Evolutionary conservation across 2,113 vertebrate genomes (phyloP).

Genomic region (Theristicus caerulescens): DNA sequence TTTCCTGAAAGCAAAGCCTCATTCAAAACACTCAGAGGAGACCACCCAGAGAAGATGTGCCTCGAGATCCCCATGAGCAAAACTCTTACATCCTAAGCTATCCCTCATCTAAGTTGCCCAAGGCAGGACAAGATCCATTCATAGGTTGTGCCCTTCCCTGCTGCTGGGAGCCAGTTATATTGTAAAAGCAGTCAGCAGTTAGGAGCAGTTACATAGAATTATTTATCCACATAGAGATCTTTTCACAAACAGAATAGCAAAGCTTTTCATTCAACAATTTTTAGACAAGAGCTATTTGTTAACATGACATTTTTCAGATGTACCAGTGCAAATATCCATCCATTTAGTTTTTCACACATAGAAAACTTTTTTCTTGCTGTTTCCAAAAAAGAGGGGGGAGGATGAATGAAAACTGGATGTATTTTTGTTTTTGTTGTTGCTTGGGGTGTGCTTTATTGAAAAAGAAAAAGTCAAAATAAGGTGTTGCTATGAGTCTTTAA

Average conservation of each 20-base stretch:
- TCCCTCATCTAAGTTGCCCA: conserved; percentile 28
- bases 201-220: conserved; percentile 24
- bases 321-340: conserved; percentile 45
- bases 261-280: conserved; percentile 57
- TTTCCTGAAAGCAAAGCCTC: conserved; percentile 13
- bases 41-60: conserved; percentile 4
- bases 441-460: not conserved
- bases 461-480: not conserved
- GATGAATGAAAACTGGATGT: not conserved
- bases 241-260: conserved; percentile 47
- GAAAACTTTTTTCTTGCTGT: conserved; percentile 12
- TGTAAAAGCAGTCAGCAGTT: conserved; percentile 41
- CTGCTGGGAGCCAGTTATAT: not conserved
- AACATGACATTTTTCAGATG: conserved; percentile 39
- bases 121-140: conserved; percentile 26
- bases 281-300: conserved; percentile 56
- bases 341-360: conserved; percentile 12
- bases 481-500: not conserved
- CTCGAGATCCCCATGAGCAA: not conserved
- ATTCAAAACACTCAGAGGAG: not conserved
- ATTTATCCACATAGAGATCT: conserved; percentile 49
- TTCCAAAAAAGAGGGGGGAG: not conserved
- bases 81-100: not conserved
- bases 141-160: conserved; percentile 33
- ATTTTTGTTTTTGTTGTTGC: not conserved